A percentile compares a stretch with the other conserved stretches of the same genome.
Conservation (phyloP, 2,113 vertebrate genomes). For the Prunella himalayana region DNA sequence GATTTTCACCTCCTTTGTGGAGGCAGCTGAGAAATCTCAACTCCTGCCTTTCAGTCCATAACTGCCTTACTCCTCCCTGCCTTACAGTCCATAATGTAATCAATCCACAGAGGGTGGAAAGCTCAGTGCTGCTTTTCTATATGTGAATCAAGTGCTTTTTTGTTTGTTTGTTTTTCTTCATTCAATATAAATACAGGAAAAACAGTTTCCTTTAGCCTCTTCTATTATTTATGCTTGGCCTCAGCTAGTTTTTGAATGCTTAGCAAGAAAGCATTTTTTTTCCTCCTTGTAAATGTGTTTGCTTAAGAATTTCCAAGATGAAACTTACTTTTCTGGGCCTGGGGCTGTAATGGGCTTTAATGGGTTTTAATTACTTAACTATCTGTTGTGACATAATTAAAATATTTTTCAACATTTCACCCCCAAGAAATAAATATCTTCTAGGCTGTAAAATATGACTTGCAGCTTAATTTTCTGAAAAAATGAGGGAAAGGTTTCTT, state of each 20-base stretch:
- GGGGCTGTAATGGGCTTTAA: background rate
- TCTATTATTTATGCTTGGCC: background rate
- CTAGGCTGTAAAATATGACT: background rate
- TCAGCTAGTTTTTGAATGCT: background rate
- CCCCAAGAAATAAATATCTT: background rate
- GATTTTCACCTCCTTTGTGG: background rate
- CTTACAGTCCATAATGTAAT: background rate
- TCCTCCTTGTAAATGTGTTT: background rate
- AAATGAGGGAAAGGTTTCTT: background rate
- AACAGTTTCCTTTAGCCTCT: background rate
- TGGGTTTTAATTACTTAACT: conserved; percentile 38
- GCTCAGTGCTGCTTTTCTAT: background rate
- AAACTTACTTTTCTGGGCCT: background rate
- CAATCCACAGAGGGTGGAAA: background rate
- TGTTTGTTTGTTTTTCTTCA: background rate
- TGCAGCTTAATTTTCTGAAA: background rate
- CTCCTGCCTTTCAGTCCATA: background rate
- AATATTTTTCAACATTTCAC: conserved; percentile 7
- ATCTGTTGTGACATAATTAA: conserved; percentile 48
- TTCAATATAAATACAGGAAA: background rate
- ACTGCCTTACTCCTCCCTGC: background rate
- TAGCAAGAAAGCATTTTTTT: background rate
- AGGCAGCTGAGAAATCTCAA: background rate
- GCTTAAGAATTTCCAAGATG: background rate
- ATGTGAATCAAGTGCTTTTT: background rate